Conservation (phyloP, 2,797 vertebrate genomes). For the Hoplostethus atlanticus region DNA sequence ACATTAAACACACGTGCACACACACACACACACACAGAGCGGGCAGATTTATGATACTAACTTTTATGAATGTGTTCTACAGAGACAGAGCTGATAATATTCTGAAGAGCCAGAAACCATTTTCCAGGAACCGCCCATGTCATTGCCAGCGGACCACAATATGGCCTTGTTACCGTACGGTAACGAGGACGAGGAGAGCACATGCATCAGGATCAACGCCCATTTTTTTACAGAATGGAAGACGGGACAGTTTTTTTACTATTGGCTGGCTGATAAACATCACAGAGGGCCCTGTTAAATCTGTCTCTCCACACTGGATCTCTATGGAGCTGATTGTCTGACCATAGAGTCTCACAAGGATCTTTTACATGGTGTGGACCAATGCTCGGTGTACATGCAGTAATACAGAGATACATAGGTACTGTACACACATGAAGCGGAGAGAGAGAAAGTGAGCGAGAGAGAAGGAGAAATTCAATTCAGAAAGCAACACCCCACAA, state of each 20-base stretch:
- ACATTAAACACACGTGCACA: neutral
- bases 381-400: neutral
- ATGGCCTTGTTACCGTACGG: slow-evolving; percentile 28
- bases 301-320: slow-evolving; percentile 3
- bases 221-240: slow-evolving; percentile 23
- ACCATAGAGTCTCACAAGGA: neutral
- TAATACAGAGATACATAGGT: neutral
- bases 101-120: slow-evolving; percentile 27
- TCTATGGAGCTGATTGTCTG: neutral
- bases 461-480: neutral
- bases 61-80: slow-evolving; percentile 22
- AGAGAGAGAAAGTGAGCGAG: neutral
- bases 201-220: slow-evolving; percentile 32
- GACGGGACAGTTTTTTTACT: slow-evolving; percentile 3
- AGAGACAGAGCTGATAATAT: slow-evolving; percentile 29
- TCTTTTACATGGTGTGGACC: neutral
- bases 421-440: neutral
- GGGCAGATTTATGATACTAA: slow-evolving; percentile 2
- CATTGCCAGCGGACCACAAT: slow-evolving; percentile 32
- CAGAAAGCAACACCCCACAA: neutral
- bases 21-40: slow-evolving; percentile 4
- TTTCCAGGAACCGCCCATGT: slow-evolving; percentile 20
- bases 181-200: slow-evolving; percentile 42
- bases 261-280: no score
- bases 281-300: neutral